These are phyloP conservation scores for Melanotaenia maccullochi DNA, from an alignment of 2,797 vertebrate species.

Conservation along the genomic window DNA sequence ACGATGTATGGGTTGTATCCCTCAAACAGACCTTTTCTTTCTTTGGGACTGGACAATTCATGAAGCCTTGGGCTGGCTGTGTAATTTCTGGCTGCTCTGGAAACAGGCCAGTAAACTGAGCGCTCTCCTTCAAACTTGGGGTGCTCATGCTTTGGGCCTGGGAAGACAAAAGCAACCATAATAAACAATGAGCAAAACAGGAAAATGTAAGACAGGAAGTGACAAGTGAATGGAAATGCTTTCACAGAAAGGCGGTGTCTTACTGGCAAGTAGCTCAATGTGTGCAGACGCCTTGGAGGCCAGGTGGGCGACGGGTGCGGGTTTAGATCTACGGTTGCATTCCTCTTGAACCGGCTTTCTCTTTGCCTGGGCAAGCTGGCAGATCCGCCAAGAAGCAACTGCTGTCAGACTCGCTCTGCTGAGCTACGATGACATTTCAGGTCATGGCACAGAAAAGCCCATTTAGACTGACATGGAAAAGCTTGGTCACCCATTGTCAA, in stretches of 20 bases:
- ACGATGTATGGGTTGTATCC: constrained; percentile 70
- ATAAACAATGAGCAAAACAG: not conserved
- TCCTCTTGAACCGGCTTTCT: constrained; percentile 1
- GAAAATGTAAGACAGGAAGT: not conserved
- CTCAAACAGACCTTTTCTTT: constrained; percentile 64
- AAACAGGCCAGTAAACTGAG: constrained; percentile 60
- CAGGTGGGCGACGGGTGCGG: not conserved
- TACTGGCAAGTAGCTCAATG: constrained; percentile 76
- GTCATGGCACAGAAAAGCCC: not conserved
- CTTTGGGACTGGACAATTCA: constrained; percentile 72
- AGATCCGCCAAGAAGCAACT: constrained; percentile 61
- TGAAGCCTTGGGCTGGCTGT: constrained; percentile 66
- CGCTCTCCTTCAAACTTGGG: constrained; percentile 59
- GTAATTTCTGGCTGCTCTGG: constrained; percentile 46
- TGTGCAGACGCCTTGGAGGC: constrained; percentile 63
- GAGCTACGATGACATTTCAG: constrained; percentile 54
- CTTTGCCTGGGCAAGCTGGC: constrained; percentile 75
- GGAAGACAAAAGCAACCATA: not conserved
- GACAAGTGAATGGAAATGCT: not conserved
- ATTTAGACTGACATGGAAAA: not conserved
- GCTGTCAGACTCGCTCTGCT: constrained; percentile 48
- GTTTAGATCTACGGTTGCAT: constrained; percentile 6
- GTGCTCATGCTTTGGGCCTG: constrained; percentile 77
- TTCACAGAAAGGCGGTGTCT: constrained; percentile 19
- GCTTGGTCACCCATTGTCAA: not conserved